Percentiles rank a stretch among this genome's conserved stretches.
These are phyloP conservation scores for Phortica okadai DNA, from an alignment of 2,888 invertebrate genomes.

Conservation along the genomic window DNA sequence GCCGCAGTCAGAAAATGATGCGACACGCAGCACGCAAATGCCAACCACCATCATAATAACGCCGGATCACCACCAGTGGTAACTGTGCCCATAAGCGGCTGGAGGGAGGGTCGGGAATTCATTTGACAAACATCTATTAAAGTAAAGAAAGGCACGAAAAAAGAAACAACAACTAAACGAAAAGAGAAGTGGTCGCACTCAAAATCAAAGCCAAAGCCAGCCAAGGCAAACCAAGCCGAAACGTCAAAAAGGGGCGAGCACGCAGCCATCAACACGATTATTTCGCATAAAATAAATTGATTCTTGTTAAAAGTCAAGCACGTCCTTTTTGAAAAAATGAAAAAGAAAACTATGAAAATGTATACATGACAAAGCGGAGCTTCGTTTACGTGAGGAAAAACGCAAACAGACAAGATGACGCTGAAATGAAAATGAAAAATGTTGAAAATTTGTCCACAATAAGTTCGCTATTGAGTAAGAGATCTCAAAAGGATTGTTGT, in stretches of 20 bases:
- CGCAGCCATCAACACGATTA: slow-evolving; percentile 74
- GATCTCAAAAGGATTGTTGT: slow-evolving; percentile 62
- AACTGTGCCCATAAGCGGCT: not conserved
- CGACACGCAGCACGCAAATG: slow-evolving; percentile 41
- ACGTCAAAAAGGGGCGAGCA: slow-evolving; percentile 70
- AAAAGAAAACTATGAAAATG: slow-evolving; percentile 23
- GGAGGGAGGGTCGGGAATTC: slow-evolving; percentile 53
- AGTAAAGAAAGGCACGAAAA: slow-evolving; percentile 43
- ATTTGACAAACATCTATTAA: slow-evolving; percentile 28
- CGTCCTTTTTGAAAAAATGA: slow-evolving; percentile 51
- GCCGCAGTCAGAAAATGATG: slow-evolving; percentile 52
- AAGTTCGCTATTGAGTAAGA: slow-evolving; percentile 69
- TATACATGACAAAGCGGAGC: not conserved
- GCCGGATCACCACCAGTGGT: slow-evolving; percentile 34
- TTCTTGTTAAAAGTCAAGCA: slow-evolving; percentile 73
- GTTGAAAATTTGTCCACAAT: slow-evolving; percentile 73
- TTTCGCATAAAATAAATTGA: slow-evolving; percentile 75
- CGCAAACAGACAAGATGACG: slow-evolving; percentile 52
- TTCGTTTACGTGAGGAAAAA: slow-evolving; percentile 31
- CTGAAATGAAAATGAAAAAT: slow-evolving; percentile 57
- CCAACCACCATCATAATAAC: slow-evolving; percentile 18
- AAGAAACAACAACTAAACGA: slow-evolving; percentile 45
- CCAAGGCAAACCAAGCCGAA: slow-evolving; percentile 28
- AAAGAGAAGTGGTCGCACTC: not conserved
- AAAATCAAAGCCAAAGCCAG: slow-evolving; percentile 34